Evolutionary conservation across 2,888 invertebrate species (phyloP), one percentile per base, ranked within the genome.

Genomic region (Ormyrus thymus): DNA sequence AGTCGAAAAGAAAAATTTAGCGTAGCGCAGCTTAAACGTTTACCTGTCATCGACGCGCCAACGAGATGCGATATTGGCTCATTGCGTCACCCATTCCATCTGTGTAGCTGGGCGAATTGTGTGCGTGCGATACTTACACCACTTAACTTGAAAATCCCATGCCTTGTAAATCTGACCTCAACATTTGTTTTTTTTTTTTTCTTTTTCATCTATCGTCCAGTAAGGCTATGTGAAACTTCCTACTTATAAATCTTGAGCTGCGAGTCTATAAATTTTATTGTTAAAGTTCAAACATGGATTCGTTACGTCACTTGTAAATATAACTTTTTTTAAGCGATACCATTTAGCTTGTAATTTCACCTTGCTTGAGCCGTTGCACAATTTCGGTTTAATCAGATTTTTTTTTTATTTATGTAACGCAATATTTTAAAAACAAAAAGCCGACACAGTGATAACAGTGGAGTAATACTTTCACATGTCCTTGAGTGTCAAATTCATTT

Each of bases 21-120:
- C 29, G 29, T 9, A 58, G 46, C 58, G 55, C 9, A 29, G 15
- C 70, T 48, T 50, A 50, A 61, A 59, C 50, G 56, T 50, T 65
- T 56, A 73, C 29, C 65, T 58, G 65, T 58, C 73, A 65, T 65
- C 73, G 73, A 65, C 55, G 56, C 65, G 50, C 15, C 50, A 15
- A 56, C 53, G 51, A 64, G 64, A 48, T 58, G 56, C 58, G 64
- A 62, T 72, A 62, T 58, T 65, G 46, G n/a, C 68, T 59, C 53
- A 8, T 68, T 51, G 53, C 59, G 59, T 61, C 75, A 75, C 51
- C 66, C 13, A 6, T 29, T 29, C 43, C 45, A 11, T 15, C 51
- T 51, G 45, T 59, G 51, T 53, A 64, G 15, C 13, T n/a, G 15
- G 29, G 46, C 13, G 53, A 61, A 53, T 72, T 64, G 13, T 13